Base-by-base conservation (phyloP, 2,113 vertebrate genomes). In the Ceyx cyanopectus region DNA sequence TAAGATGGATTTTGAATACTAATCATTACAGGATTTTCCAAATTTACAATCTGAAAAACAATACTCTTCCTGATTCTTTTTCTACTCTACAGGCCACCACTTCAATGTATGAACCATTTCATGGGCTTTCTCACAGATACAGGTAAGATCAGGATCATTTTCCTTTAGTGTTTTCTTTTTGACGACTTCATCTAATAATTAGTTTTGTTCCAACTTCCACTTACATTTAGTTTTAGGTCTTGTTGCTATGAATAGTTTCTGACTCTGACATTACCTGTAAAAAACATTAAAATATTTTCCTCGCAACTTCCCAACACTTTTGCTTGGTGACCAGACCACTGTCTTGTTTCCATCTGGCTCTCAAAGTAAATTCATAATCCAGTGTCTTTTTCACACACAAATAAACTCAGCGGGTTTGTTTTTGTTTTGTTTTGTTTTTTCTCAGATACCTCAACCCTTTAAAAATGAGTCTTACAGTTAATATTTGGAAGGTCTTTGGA, bases 401-500 rank as follows among this genome's bases (percentile, higher is more conserved):
- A 84, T 69, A 92, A 79, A 50, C 22, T 62, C 19, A 23, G 19
- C 24, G 5, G 6, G 5, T n/a, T 26, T 53, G 37, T 37, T 37
- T 37, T 37, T 37, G 37, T 37, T 37, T 37, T 37, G 37, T 37
- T 37, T 37, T 10, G 37, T 37, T 40, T 81, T 40, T 14, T 5
- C 19, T n/a, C n/a, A 73, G 73, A 91, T 22, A 91, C 7, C 30
- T 78, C 73, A 70, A 48, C 14, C 32, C 30, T 82, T 76, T 61
- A 84, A 88, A 93, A 94, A 76, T 45, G 1, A 74, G 7, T 21
- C 56, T 82, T 54, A 66, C 63, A 92, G 81, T 73, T 87, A 94
- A 62, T 83, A 85, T 90, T 94, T 83, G 40, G 41, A 69, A 89
- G 14, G 37, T 43, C 37, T 60, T 54, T 24, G 82, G 51, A 63